Conservation (phyloP, 1,140 invertebrate genomes). For the Atta cephalotes region DNA sequence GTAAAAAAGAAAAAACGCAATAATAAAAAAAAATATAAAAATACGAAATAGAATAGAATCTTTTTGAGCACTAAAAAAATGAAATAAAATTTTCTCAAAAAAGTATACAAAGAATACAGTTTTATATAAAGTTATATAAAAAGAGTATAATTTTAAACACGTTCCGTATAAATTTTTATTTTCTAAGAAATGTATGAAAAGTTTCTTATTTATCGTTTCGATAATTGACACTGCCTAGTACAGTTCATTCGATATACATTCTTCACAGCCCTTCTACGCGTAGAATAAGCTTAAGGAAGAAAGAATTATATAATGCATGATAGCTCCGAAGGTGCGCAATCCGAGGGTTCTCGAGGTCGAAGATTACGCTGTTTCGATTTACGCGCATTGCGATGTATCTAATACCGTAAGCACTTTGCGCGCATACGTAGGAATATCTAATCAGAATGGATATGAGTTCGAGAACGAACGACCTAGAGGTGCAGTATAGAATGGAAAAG, state of each 20-base stretch:
- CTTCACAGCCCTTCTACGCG: neutral
- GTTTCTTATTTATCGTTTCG: neutral
- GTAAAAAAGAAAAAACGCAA: neutral
- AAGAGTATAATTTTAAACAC: neutral
- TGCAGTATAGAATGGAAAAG: slow-evolving; percentile 33
- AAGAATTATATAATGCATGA: slow-evolving; percentile 5
- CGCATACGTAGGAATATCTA: neutral
- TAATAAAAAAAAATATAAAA: neutral
- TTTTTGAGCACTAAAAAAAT: neutral
- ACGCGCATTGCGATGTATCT: neutral
- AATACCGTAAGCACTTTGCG: neutral
- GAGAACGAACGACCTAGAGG: neutral
- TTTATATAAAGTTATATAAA: neutral
- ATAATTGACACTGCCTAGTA: neutral
- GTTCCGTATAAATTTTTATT: neutral
- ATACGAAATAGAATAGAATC: neutral
- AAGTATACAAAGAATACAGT: neutral
- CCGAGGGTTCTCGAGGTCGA: neutral
- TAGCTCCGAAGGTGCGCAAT: neutral
- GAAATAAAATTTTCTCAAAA: neutral
- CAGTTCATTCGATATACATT: neutral
- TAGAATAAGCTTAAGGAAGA: neutral
- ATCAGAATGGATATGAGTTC: slow-evolving; percentile 9
- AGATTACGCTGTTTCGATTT: slow-evolving; percentile 24
- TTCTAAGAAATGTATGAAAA: neutral